A percentile compares a stretch with the other conserved stretches of the same genome.
Evolutionary conservation across 1,140 invertebrate genomes (phyloP).

Genomic region (Copidosoma floridanum): DNA sequence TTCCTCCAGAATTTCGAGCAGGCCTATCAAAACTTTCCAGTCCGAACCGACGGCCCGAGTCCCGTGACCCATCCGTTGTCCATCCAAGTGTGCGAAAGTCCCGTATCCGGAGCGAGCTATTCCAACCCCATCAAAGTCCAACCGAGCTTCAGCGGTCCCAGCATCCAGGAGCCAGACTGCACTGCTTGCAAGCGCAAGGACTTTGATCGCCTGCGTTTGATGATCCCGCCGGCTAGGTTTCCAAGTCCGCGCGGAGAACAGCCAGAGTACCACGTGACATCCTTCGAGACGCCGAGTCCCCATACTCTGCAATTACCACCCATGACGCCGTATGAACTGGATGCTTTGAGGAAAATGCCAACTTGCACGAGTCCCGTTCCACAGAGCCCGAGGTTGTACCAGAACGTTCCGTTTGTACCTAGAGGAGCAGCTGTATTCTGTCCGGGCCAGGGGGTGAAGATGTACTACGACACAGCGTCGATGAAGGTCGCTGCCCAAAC

Average conservation of each 20-base stretch:
- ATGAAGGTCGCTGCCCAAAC: conserved; percentile 45
- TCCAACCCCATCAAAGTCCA: conserved; percentile 18
- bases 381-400: conserved; percentile 30
- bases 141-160: conserved; percentile 14
- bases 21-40: conserved; percentile 21
- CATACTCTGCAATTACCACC: conserved; percentile 40
- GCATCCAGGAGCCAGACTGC: conserved; percentile 17
- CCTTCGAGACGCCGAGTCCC: conserved; percentile 50
- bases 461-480: conserved; percentile 37
- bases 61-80: conserved; percentile 36
- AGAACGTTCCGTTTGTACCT: conserved; percentile 38
- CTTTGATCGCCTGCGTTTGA: conserved; percentile 15
- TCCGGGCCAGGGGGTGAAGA: conserved; percentile 29
- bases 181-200: conserved; percentile 10
- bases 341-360: conserved; percentile 34
- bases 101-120: conserved; percentile 12
- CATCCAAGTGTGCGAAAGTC: conserved; percentile 37
- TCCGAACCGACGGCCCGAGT: conserved; percentile 9
- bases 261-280: conserved; percentile 47
- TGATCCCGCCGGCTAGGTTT: conserved; percentile 10
- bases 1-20: conserved; percentile 45
- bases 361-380: conserved; percentile 24
- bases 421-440: conserved; percentile 19
- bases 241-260: neutral
- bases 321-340: conserved; percentile 36